Evolutionary conservation across 2,888 invertebrate genomes (phyloP).

Genomic region (Geotrupes spiniger): DNA sequence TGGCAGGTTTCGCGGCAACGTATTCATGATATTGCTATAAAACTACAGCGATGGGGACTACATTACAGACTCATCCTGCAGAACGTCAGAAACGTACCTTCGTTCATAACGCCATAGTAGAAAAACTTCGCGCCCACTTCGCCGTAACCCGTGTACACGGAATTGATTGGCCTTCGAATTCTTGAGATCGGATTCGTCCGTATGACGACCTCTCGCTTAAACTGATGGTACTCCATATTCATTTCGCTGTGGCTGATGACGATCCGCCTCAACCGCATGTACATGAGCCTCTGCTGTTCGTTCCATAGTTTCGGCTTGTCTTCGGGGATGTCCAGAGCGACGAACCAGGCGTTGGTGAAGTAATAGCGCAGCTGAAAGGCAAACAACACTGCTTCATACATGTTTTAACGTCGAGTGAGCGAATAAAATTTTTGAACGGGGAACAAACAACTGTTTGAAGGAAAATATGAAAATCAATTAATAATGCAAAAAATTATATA

Average conservation of each 20-base stretch:
- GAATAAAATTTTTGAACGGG: no score
- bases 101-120: constrained; percentile 45
- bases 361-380: constrained; percentile 21
- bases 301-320: constrained; percentile 33
- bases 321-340: constrained; percentile 36
- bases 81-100: no score
- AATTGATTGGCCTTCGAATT: constrained; percentile 37
- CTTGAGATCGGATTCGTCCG: constrained; percentile 26
- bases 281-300: constrained; percentile 42
- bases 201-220: constrained; percentile 36
- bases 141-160: constrained; percentile 44
- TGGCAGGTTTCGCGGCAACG: no score
- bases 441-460: no score
- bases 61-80: no score
- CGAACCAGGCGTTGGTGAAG: constrained; percentile 42
- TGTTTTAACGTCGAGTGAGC: no score
- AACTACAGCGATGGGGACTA: no score
- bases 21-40: no score
- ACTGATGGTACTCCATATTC: constrained; percentile 42
- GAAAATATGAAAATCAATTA: no score
- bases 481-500: no score
- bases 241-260: constrained; percentile 43
- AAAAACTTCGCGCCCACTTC: constrained; percentile 42
- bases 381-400: neutral
- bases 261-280: constrained; percentile 42